Evolutionary conservation across 2,888 invertebrate genomes (phyloP).

Genomic region (Ormyrus thymus): DNA sequence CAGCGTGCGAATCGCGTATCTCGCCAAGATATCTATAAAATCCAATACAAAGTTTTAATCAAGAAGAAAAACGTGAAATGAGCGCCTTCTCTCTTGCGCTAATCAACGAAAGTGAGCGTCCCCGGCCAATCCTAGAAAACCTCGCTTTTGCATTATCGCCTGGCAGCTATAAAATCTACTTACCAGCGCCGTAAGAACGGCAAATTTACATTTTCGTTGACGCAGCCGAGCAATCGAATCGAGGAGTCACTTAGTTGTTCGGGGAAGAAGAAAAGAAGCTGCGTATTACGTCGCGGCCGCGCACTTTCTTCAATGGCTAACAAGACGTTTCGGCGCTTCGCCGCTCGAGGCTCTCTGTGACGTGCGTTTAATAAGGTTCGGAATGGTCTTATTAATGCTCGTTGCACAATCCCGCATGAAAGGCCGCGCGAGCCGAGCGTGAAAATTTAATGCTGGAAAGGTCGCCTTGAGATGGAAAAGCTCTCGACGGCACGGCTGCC

Average conservation of each 20-base stretch:
- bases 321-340: neutral
- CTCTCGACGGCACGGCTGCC: neutral
- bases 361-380: slow-evolving; percentile 13
- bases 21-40: too few species aligned
- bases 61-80: too few species aligned
- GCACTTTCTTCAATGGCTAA: slow-evolving; percentile 8
- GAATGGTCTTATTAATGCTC: slow-evolving; percentile 26
- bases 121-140: too few species aligned
- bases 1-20: too few species aligned
- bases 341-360: slow-evolving; percentile 1
- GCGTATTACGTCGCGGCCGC: slow-evolving; percentile 16
- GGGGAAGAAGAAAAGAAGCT: neutral
- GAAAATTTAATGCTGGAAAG: too few species aligned
- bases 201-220: slow-evolving; percentile 17
- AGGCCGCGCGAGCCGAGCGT: too few species aligned
- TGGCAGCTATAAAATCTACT: neutral
- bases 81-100: too few species aligned
- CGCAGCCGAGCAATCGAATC: neutral
- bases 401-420: neutral
- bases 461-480: neutral
- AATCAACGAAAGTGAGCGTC: too few species aligned
- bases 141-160: too few species aligned
- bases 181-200: neutral
- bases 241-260: too few species aligned
- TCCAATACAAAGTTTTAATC: too few species aligned